Evolutionary conservation across 1,140 invertebrate genomes (phyloP).

Genomic region (Danaus melanippus): DNA sequence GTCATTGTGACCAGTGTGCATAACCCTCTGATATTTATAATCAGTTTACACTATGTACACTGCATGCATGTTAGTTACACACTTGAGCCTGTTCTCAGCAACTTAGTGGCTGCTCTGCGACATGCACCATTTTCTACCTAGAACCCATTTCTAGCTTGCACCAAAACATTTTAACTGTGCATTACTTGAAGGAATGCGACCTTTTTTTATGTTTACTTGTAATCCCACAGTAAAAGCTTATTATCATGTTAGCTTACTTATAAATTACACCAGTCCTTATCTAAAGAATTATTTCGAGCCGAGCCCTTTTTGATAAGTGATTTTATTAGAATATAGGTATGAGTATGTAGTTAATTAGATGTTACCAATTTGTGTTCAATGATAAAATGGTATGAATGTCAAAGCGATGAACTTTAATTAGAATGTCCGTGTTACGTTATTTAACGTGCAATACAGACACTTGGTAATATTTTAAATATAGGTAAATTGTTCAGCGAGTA

Average conservation of each 20-base stretch:
- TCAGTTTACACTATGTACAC: slow-evolving; percentile 68
- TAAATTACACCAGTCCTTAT: slow-evolving; percentile 60
- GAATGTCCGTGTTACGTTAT: slow-evolving; percentile 69
- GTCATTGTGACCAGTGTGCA: slow-evolving; percentile 76
- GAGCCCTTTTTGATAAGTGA: slow-evolving; percentile 65
- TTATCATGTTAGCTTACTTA: slow-evolving; percentile 60
- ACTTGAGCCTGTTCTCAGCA: slow-evolving; percentile 62
- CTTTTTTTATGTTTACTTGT: slow-evolving; percentile 36
- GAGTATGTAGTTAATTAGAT: slow-evolving; percentile 58
- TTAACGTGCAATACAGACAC: slow-evolving; percentile 59
- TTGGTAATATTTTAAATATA: slow-evolving; percentile 43
- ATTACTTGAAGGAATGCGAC: slow-evolving; percentile 39
- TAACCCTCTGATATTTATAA: slow-evolving; percentile 53
- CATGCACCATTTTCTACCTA: slow-evolving; percentile 71
- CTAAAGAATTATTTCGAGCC: slow-evolving; percentile 54
- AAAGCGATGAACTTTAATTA: slow-evolving; percentile 72
- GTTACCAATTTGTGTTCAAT: slow-evolving; percentile 61
- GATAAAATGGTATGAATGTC: slow-evolving; percentile 69
- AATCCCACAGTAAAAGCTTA: slow-evolving; percentile 51
- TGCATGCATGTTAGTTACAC: slow-evolving; percentile 72
- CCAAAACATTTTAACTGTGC: slow-evolving; percentile 54
- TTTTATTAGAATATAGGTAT: slow-evolving; percentile 55
- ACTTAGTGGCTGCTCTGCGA: slow-evolving; percentile 59
- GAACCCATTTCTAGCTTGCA: slow-evolving; percentile 68
- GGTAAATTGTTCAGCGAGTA: slow-evolving; percentile 47